Conservation (phyloP, 2,797 vertebrate species). For the Glyptemys insculpta region DNA sequence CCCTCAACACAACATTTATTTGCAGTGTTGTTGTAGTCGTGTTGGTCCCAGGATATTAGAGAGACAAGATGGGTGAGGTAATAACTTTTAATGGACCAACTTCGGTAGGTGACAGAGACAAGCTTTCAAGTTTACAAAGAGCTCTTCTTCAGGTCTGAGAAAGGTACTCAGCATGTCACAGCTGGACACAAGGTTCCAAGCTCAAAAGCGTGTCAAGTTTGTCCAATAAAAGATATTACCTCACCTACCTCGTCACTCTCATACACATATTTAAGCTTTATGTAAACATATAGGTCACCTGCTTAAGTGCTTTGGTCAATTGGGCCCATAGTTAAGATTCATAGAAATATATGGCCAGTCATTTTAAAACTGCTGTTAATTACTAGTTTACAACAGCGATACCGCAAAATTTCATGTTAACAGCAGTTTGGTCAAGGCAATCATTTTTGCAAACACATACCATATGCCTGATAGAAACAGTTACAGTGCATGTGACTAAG, state of each 20-base stretch:
- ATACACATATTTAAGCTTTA: neutral
- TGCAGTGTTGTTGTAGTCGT: neutral
- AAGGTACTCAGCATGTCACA: neutral
- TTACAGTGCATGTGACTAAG: neutral
- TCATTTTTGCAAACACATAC: conserved; percentile 5
- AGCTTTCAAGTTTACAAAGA: neutral
- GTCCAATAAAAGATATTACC: neutral
- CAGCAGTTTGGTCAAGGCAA: neutral
- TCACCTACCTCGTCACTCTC: neutral
- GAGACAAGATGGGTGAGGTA: neutral
- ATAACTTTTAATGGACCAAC: neutral
- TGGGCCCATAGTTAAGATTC: neutral
- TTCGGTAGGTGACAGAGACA: neutral
- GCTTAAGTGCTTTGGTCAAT: neutral
- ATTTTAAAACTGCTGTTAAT: neutral
- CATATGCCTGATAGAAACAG: neutral
- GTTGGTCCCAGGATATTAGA: neutral
- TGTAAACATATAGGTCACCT: neutral
- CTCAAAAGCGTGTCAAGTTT: neutral
- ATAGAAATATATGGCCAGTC: neutral
- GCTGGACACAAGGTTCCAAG: neutral
- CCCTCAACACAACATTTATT: neutral
- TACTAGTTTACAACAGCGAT: neutral
- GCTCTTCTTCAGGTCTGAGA: neutral
- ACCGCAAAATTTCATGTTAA: neutral